A percentile compares a stretch with the other conserved stretches of the same genome.
These are phyloP conservation scores for Macrotis lagotis DNA, from an alignment of 2,113 vertebrate species.

Conservation along the genomic window DNA sequence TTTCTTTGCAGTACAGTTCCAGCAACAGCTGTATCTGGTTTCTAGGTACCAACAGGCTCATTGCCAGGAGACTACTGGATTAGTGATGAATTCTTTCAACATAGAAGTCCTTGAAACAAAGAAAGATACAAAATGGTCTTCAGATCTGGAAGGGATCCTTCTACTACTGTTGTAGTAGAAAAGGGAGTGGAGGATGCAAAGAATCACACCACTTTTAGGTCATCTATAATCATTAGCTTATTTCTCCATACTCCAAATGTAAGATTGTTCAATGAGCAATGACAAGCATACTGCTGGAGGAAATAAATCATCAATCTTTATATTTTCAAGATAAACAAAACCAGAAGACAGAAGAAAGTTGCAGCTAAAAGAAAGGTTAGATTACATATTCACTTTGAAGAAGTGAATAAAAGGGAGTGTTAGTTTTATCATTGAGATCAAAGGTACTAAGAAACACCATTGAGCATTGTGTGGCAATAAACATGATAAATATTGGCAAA, in stretches of 20 bases:
- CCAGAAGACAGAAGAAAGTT: neutral
- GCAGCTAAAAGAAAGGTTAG: neutral
- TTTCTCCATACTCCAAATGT: neutral
- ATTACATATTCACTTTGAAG: neutral
- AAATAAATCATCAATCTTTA: neutral
- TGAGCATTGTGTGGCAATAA: neutral
- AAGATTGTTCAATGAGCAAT: neutral
- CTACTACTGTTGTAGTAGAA: neutral
- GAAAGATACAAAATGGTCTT: neutral
- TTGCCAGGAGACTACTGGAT: neutral
- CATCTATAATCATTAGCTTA: neutral
- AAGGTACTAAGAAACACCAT: neutral
- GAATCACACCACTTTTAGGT: neutral
- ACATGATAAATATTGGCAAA: neutral
- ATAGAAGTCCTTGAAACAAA: neutral
- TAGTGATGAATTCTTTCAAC: neutral
- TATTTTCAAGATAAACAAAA: neutral
- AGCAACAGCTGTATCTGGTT: neutral
- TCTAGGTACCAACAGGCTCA: neutral
- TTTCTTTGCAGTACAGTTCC: neutral
- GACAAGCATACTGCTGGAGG: neutral
- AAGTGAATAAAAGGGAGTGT: neutral
- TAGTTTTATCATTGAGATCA: neutral
- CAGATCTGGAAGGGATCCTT: neutral
- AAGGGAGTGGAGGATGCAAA: neutral